A percentile compares a stretch with the other conserved stretches of the same genome.
Conservation (phyloP, 2,888 invertebrate genomes). For the Poecilus cupreus region DNA sequence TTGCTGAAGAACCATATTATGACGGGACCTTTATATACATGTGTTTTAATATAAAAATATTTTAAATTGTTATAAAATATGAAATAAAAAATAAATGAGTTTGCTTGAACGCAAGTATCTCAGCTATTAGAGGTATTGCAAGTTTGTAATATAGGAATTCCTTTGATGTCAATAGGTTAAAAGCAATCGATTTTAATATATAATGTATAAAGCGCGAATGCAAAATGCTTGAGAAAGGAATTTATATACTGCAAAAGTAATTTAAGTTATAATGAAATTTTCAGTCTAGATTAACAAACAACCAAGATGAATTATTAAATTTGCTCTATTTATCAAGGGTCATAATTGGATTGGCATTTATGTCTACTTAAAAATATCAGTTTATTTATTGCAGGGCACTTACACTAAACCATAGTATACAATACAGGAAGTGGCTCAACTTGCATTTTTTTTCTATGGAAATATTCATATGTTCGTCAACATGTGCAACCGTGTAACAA, state of each 20-base stretch:
- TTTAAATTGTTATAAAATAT: neutral
- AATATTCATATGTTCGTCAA: too few species aligned
- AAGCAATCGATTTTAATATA: slow-evolving; percentile 26
- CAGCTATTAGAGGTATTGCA: neutral
- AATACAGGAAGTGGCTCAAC: too few species aligned
- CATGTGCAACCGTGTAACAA: too few species aligned
- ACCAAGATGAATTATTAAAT: neutral
- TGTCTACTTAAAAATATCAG: too few species aligned
- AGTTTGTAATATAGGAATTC: neutral
- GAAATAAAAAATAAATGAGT: neutral
- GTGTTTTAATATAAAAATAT: too few species aligned
- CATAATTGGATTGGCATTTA: too few species aligned
- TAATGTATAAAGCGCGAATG: slow-evolving; percentile 14
- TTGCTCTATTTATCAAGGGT: neutral
- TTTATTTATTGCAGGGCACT: too few species aligned
- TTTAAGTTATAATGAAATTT: slow-evolving; percentile 20
- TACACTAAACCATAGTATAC: too few species aligned
- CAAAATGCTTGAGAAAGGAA: neutral
- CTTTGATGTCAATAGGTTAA: slow-evolving; percentile 27
- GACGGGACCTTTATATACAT: too few species aligned
- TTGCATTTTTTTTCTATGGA: too few species aligned
- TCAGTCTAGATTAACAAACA: neutral
- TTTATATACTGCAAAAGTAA: slow-evolving; percentile 4
- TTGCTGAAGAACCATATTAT: too few species aligned
- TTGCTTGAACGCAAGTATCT: neutral